Base-by-base conservation (phyloP, 1,140 invertebrate genomes). In the Oncopodura yosiiana region DNA sequence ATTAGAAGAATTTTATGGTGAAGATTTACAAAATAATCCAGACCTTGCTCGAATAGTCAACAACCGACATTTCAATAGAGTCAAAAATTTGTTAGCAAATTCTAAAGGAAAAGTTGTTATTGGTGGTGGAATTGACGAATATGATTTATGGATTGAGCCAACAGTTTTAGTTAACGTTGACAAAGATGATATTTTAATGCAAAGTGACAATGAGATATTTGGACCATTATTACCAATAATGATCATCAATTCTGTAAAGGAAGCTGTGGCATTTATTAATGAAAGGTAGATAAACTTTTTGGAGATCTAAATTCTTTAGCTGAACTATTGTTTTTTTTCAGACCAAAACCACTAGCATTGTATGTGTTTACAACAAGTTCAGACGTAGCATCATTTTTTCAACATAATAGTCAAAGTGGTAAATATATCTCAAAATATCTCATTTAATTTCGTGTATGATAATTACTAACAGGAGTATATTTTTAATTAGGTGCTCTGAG, bases 351-450 rank as follows among this genome's bases (percentile, higher is more conserved):
- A 43, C 77, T 96, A 67, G 81, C 86, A 63, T 68, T 93, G 68
- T 94, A 96, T 73, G 71, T 91, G 63, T 95, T 94, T 65, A 80
- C 86, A 60, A 78, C 78, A 66, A 78, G 87, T 71, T 79, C 77
- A 61, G 73, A 73, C 62, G 75, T 87, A 39, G 77, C 80, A 65
- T 76, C 87, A 60, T 74, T 84, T 66, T 79, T 96, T 65, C 69
- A 83, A 53, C 74, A 78, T 56, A 77, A 83, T 66, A 94, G 90
- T 32, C 81, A 78, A 42, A 87, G 86, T 66, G 94, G 94, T 57
- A 81, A 81, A 60, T 29, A 48, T 14, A 37, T 34, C 36, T 27
- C 53, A 16, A 61, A 61, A 21, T 53, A 61, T 12, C 49, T 57
- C 11, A 26, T 53, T 2, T 58, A 16, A 30, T 16, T 26, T 42